Conservation (phyloP, 2,113 vertebrate species). For the Callionymus lyra region DNA sequence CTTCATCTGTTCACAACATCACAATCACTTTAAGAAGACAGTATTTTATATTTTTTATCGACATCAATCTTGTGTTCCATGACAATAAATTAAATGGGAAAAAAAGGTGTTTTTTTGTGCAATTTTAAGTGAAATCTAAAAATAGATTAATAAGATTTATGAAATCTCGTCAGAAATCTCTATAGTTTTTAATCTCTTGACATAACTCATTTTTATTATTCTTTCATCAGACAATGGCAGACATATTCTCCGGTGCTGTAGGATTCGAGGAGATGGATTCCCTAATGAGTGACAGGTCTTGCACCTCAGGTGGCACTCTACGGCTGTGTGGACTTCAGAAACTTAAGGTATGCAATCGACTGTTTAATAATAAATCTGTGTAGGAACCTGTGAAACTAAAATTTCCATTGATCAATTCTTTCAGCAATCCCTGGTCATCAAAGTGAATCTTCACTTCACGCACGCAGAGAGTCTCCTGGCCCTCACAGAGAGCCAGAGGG, state of each 20-base stretch:
- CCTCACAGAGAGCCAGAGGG: conserved; percentile 56
- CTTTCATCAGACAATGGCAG: conserved; percentile 44
- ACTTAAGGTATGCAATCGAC: conserved; percentile 56
- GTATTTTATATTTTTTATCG: too few relatives aligned
- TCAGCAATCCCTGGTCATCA: conserved; percentile 68
- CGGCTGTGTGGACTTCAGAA: conserved; percentile 73
- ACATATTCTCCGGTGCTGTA: conserved; percentile 46
- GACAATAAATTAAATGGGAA: too few relatives aligned
- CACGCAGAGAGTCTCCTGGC: conserved; percentile 48
- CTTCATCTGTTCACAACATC: too few relatives aligned
- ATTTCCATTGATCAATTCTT: background rate
- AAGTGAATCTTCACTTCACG: conserved; percentile 70
- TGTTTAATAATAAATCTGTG: conserved; percentile 34
- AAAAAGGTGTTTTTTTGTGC: too few relatives aligned
- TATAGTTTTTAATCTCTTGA: background rate
- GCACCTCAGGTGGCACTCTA: conserved; percentile 60
- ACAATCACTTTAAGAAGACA: too few relatives aligned
- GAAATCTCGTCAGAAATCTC: too few relatives aligned
- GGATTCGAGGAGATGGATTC: conserved; percentile 63
- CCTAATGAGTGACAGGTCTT: conserved; percentile 47
- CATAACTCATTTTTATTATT: background rate
- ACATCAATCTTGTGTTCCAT: too few relatives aligned
- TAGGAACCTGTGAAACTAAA: background rate
- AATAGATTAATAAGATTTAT: too few relatives aligned
- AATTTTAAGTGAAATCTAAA: too few relatives aligned